A percentile compares a stretch with the other conserved stretches of the same genome.
Conservation (phyloP, 2,113 vertebrate species). For the Cephalopholis sonnerati region DNA sequence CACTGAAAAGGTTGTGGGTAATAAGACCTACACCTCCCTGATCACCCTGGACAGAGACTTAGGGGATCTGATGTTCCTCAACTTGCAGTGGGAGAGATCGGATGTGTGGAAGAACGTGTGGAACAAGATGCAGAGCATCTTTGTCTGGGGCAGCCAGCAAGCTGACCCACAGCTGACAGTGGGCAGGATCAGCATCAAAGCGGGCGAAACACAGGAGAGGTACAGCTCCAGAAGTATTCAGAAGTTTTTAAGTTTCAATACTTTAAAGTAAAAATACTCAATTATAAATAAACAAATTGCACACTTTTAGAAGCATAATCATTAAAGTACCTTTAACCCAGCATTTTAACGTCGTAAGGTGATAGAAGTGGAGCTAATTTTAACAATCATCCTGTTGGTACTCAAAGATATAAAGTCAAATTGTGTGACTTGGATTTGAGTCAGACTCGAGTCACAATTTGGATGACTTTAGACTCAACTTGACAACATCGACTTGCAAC, state of each 20-base stretch:
- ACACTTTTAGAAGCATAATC: neutral
- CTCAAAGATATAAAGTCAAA: neutral
- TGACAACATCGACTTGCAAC: no score
- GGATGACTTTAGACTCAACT: no score
- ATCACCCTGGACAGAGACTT: constrained; percentile 91
- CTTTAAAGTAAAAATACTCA: neutral
- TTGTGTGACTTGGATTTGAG: no score
- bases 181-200: constrained; percentile 88
- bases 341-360: neutral
- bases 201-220: constrained; percentile 94
- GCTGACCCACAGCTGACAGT: constrained; percentile 83
- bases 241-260: neutral
- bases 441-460: no score
- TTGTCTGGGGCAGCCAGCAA: constrained; percentile 84
- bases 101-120: constrained; percentile 90
- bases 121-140: constrained; percentile 89
- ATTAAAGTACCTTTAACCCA: neutral
- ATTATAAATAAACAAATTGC: neutral
- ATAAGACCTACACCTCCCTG: constrained; percentile 91
- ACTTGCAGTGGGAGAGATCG: constrained; percentile 88
- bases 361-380: neutral
- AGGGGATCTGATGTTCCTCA: constrained; percentile 90
- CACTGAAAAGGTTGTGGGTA: constrained; percentile 84
- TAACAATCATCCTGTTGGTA: neutral
- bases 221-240: constrained; percentile 67